A percentile compares a stretch with the other conserved stretches of the same genome.
Evolutionary conservation across 2,888 invertebrate genomes (phyloP).

Genomic region (Dioctria rufipes): DNA sequence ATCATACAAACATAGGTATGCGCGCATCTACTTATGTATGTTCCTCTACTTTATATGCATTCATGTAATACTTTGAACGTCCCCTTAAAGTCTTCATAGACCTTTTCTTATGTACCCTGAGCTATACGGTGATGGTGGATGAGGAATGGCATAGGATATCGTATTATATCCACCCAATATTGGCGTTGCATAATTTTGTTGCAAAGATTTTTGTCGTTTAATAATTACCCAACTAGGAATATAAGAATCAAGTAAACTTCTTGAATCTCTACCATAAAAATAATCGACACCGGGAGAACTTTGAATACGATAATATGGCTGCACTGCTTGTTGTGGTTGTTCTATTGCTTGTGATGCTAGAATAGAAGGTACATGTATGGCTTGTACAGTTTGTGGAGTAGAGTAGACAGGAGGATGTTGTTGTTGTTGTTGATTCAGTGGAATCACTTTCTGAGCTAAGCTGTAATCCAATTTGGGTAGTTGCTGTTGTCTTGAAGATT

Average conservation of each 20-base stretch:
- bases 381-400: constrained; percentile 22
- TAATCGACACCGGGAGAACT: constrained; percentile 41
- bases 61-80: background rate
- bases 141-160: constrained; percentile 63
- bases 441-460: constrained; percentile 46
- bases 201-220: constrained; percentile 60
- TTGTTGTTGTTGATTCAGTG: background rate
- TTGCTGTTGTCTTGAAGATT: constrained; percentile 7
- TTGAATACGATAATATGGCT: background rate
- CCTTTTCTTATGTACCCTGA: constrained; percentile 42
- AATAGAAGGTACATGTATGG: constrained; percentile 1
- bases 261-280: constrained; percentile 68
- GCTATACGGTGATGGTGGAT: constrained; percentile 58
- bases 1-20: background rate
- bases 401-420: constrained; percentile 37
- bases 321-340: background rate
- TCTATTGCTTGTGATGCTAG: constrained; percentile 28
- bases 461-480: constrained; percentile 20
- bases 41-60: too few species aligned
- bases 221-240: constrained; percentile 74
- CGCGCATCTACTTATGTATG: too few species aligned
- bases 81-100: background rate
- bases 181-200: constrained; percentile 22
- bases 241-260: constrained; percentile 76
- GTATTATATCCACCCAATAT: constrained; percentile 63